These are phyloP conservation scores for Hirudo medicinalis DNA, from an alignment of 1,140 invertebrate species.

Conservation along the genomic window DNA sequence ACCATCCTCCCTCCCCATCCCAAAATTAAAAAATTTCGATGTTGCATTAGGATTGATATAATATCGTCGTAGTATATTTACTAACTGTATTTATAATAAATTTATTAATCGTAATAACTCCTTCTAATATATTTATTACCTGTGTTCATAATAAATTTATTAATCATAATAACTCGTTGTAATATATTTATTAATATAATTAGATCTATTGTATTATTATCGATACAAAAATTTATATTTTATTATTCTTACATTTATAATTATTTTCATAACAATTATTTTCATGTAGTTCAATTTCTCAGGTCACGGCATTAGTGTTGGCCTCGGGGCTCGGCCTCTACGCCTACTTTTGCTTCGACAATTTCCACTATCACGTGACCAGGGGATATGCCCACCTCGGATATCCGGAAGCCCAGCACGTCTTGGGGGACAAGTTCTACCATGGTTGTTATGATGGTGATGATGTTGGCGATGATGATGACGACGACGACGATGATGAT, in stretches of 20 bases:
- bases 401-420: constrained; percentile 45
- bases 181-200: not conserved
- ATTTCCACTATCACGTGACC: constrained; percentile 46
- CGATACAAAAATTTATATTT: no score
- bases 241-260: not conserved
- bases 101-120: not conserved
- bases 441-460: constrained; percentile 36
- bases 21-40: constrained; percentile 9
- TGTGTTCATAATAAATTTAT: not conserved
- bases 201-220: not conserved
- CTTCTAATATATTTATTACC: no score
- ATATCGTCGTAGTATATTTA: not conserved
- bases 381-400: constrained; percentile 46
- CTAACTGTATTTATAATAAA: no score
- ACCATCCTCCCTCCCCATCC: no score
- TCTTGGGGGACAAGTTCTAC: constrained; percentile 46
- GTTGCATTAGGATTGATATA: constrained; percentile 9
- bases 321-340: constrained; percentile 37
- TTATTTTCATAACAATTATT: no score
- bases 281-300: constrained; percentile 23
- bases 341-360: constrained; percentile 46
- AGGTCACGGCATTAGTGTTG: constrained; percentile 33
- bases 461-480: not conserved
- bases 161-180: not conserved
- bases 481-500: not conserved